Evolutionary conservation across 2,797 vertebrate species (phyloP).

Genomic region (Adelosebastes latens): DNA sequence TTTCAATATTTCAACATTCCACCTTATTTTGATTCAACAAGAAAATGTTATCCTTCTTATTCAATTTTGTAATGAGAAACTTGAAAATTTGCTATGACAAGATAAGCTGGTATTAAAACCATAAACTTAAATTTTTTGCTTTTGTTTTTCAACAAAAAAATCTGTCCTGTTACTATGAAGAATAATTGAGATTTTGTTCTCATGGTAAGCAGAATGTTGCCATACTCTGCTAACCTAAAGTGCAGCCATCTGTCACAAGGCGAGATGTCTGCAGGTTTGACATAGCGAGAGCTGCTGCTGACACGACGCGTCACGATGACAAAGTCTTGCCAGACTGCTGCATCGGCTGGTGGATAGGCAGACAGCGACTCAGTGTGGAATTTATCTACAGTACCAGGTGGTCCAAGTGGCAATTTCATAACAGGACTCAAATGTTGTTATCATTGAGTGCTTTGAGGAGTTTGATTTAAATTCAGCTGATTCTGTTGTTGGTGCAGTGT

Average conservation of each 20-base stretch:
- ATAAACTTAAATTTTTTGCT: background rate
- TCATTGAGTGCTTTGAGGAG: background rate
- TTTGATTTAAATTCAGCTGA: background rate
- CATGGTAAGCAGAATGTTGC: background rate
- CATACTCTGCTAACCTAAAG: constrained; percentile 8
- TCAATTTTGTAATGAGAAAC: background rate
- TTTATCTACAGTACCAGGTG: constrained; percentile 6
- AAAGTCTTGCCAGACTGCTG: constrained; percentile 38
- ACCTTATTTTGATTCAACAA: background rate
- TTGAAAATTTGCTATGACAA: background rate
- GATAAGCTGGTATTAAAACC: background rate
- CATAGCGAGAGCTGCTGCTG: constrained; percentile 53
- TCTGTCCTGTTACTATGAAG: background rate
- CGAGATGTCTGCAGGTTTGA: constrained; percentile 40
- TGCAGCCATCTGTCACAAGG: constrained; percentile 28
- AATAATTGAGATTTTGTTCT: background rate
- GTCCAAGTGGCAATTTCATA: background rate
- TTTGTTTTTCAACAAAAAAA: background rate
- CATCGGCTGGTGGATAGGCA: constrained; percentile 19
- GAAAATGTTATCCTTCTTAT: background rate
- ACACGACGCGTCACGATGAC: constrained; percentile 9
- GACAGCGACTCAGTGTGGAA: background rate
- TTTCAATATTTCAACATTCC: background rate
- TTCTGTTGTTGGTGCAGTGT: background rate
- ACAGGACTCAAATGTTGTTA: background rate